Evolutionary conservation across 1,140 invertebrate genomes (phyloP), one percentile per base, ranked within the genome.

Genomic region (Drosophila ercepeae): DNA sequence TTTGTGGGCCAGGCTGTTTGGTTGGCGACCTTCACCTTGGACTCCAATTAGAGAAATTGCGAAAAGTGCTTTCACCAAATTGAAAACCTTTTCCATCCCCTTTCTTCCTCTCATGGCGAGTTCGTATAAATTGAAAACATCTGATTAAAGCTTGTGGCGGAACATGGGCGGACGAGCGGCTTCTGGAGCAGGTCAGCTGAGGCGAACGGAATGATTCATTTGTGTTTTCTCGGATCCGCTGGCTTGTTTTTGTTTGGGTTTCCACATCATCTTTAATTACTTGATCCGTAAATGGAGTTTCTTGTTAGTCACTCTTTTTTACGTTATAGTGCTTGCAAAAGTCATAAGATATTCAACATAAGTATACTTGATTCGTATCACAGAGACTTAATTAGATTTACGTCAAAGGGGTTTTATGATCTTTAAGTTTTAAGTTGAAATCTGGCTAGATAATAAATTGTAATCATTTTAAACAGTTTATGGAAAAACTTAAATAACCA

Each of bases 11-110:
- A 50, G 53, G 57, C 44, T 61, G 59, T 42, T 61, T 36, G n/a
- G 14, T 36, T 23, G 42, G 49, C 81, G 83, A 88, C 83, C 82
- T 88, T 88, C 82, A 88, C 83, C 82, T 88, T 88, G 83, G 61
- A 32, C 54, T 78, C 73, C 82, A 86, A 82, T 88, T 81, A 88
- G 72, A 67, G 54, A 89, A 78, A 82, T 81, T 70, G 82, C 63
- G 53, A 68, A 65, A 52, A 55, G 36, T 65, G 69, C 73, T 86
- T 77, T 88, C 41, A 75, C 32, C 46, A n/a, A 78, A 86, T 71
- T 86, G 60, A 89, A 77, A 88, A 88, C 42, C 59, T 39, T 49
- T 23, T 42, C 29, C 45, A 32, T 51, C 14, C 34, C 39, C 6
- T 11, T 25, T 8, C 8, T 36, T 3, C 7, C n/a, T n/a, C 45